These are phyloP conservation scores for Anthoptus insignis DNA, from an alignment of 2,888 invertebrate species.

Conservation along the genomic window DNA sequence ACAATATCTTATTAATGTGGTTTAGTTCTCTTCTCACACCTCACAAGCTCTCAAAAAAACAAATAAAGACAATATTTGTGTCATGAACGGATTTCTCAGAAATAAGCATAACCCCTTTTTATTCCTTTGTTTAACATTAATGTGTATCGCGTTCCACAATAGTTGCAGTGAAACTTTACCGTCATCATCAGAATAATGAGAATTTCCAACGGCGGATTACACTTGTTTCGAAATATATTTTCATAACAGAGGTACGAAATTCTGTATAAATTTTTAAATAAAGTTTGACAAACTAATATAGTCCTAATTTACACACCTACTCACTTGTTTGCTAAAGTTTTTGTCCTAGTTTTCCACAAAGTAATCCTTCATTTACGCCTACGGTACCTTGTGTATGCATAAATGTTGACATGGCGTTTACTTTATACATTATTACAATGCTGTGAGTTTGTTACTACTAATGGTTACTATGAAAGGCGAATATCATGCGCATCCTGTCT, in stretches of 20 bases:
- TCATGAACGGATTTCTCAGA: background rate
- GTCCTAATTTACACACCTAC: background rate
- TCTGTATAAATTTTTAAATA: background rate
- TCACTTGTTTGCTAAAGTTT: background rate
- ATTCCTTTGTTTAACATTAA: conserved; percentile 3
- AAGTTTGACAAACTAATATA: background rate
- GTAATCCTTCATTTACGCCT: background rate
- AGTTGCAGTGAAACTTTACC: conserved; percentile 5
- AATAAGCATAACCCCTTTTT: conserved; percentile 1
- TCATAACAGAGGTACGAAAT: background rate
- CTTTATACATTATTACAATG: background rate
- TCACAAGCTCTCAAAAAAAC: too few relatives aligned
- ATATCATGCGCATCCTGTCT: too few relatives aligned
- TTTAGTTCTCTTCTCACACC: too few relatives aligned
- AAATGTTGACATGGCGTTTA: background rate
- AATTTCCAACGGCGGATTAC: background rate
- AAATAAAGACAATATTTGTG: background rate
- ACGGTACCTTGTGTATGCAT: background rate
- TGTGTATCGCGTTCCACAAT: conserved; percentile 4
- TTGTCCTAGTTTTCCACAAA: conserved; percentile 2
- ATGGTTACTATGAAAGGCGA: too few relatives aligned
- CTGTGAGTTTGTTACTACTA: background rate
- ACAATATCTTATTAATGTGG: too few relatives aligned
- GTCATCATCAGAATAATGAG: conserved; percentile 9
- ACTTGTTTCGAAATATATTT: background rate